phyloP scores from a whole-genome alignment of 2,797 vertebrate genomes.

The Astyanax mexicanus region DNA sequence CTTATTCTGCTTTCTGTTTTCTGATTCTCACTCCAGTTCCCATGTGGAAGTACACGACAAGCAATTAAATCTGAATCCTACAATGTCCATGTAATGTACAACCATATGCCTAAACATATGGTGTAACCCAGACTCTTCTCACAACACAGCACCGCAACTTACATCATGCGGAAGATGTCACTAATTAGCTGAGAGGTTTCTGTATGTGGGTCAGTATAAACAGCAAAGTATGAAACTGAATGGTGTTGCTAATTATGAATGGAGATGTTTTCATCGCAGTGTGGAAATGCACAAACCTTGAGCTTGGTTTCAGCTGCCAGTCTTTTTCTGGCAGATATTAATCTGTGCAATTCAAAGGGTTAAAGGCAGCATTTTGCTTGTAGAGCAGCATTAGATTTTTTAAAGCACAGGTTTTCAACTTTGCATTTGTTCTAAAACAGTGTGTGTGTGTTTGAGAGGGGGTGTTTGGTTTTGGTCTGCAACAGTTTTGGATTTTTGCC shows the following conservation, averaged over 20 bases:
- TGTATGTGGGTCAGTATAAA: constrained; percentile 17
- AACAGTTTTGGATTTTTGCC: not conserved
- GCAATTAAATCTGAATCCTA: constrained; percentile 46
- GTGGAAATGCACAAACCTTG: not conserved
- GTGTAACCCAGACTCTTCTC: constrained; percentile 37
- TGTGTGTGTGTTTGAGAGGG: not conserved
- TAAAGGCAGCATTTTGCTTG: not conserved
- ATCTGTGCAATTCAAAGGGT: not conserved
- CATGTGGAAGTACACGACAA: constrained; percentile 36
- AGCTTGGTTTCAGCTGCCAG: not conserved
- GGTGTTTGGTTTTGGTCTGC: not conserved
- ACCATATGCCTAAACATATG: constrained; percentile 56
- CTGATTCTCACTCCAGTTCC: not conserved
- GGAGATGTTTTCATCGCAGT: not conserved
- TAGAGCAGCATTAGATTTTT: not conserved
- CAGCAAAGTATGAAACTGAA: constrained; percentile 7
- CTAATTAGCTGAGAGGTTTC: constrained; percentile 32
- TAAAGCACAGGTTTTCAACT: not conserved
- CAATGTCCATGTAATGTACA: constrained; percentile 17
- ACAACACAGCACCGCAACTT: constrained; percentile 28
- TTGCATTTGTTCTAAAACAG: not conserved
- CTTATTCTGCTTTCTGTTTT: not conserved
- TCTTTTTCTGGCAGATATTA: not conserved
- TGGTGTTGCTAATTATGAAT: constrained; percentile 6
- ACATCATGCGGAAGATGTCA: constrained; percentile 19